A percentile compares a stretch with the other conserved stretches of the same genome.
Evolutionary conservation across 1,140 invertebrate genomes (phyloP).

Genomic region (Cyclina sinensis): DNA sequence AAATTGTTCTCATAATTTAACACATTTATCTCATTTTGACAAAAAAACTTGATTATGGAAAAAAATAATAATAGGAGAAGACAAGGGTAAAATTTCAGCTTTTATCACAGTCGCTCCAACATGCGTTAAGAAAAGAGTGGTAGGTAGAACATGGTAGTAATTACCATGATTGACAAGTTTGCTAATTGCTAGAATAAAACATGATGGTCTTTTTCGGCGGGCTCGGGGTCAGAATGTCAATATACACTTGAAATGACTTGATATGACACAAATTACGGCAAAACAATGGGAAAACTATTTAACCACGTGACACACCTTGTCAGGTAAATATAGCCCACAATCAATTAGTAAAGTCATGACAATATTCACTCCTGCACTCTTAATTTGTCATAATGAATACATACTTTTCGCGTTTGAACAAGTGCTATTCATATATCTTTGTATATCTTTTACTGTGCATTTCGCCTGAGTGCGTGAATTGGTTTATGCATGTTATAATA

Average conservation of each 20-base stretch:
- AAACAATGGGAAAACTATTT: constrained; percentile 13
- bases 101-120: too few species aligned
- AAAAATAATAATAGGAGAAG: too few species aligned
- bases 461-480: too few species aligned
- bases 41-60: too few species aligned
- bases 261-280: constrained; percentile 31
- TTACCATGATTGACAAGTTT: constrained; percentile 15
- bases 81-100: too few species aligned
- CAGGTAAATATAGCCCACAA: constrained; percentile 25
- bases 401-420: not conserved
- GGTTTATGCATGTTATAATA: too few species aligned
- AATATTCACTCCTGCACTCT: not conserved
- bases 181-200: constrained; percentile 7
- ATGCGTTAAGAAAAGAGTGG: too few species aligned
- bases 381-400: constrained; percentile 8
- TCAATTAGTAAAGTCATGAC: constrained; percentile 52
- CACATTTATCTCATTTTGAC: too few species aligned
- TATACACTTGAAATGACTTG: not conserved
- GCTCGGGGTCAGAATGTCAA: not conserved
- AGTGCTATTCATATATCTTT: not conserved
- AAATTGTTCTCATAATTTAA: too few species aligned
- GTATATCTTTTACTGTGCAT: too few species aligned
- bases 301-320: constrained; percentile 1
- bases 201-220: not conserved
- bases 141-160: not conserved